These are phyloP conservation scores for Ceramica pisi DNA, from an alignment of 2,888 invertebrate genomes.

Conservation along the genomic window DNA sequence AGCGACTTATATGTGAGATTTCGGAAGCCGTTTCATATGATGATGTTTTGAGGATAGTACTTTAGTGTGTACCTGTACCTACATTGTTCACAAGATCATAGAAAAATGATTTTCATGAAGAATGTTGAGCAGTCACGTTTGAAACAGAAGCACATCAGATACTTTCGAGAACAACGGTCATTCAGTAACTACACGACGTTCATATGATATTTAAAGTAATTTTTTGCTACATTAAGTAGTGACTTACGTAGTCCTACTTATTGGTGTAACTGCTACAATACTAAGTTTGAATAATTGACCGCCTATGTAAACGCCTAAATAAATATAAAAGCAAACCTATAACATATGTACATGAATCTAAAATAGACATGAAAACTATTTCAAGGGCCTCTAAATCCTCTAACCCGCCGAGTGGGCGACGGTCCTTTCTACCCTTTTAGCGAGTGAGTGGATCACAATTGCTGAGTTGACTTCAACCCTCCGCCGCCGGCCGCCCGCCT, in stretches of 20 bases:
- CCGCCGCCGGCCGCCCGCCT: constrained; percentile 64
- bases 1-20: constrained; percentile 23
- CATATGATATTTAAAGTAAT: neutral
- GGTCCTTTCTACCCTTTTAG: constrained; percentile 78
- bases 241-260: neutral
- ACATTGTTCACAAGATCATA: neutral
- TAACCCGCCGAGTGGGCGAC: constrained; percentile 61
- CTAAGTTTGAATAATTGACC: constrained; percentile 12
- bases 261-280: neutral
- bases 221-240: neutral
- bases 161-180: neutral
- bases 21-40: constrained; percentile 18
- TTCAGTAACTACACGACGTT: neutral
- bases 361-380: constrained; percentile 72
- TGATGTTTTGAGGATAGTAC: constrained; percentile 5
- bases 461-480: constrained; percentile 64
- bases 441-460: constrained; percentile 70
- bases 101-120: neutral
- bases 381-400: constrained; percentile 50
- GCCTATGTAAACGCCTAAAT: constrained; percentile 21
- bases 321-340: constrained; percentile 34
- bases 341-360: constrained; percentile 54
- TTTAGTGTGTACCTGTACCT: neutral
- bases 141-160: neutral
- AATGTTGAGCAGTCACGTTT: neutral